Evolutionary conservation across 2,797 vertebrate genomes (phyloP), one percentile per base, ranked within the genome.

Genomic region (Lutjanus argentimaculatus): DNA sequence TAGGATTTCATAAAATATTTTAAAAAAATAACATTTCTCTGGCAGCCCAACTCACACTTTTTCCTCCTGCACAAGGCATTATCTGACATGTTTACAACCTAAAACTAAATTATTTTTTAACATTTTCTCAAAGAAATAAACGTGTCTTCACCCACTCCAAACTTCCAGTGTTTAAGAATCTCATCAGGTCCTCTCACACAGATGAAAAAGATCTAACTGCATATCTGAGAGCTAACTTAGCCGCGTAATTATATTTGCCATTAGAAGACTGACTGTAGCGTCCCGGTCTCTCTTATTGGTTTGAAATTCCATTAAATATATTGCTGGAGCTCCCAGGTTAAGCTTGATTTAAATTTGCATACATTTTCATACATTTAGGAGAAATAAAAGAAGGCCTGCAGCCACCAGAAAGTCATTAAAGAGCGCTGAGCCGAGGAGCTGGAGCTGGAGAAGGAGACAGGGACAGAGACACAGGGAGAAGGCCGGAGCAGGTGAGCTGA

Each of bases 291-390:
- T 36, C 96, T 97, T 97, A 97, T 97, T 98, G 97, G 97, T 97
- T 96, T 97, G 96, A 97, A 96, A 98, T 97, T 97, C 97, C 97
- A 97, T 98, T 97, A 97, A 98, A 98, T 97, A 97, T 97, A 98
- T 97, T 96, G 96, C 96, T 93, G 92, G 93, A 95, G 96, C 97
- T 96, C 95, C 96, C 96, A 97, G 96, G 97, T 98, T 98, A 97
- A 98, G 97, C 97, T 97, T 98, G 97, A 98, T 97, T 99, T 98
- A 98, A 97, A 99, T 99, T 98, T 97, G 97, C 98, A 99, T 99
- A 98, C 97, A 99, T 99, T 99, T 98, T 99, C 97, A 98, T 99
- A 98, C 96, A 97, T 98, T 99, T 98, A 97, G 97, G 95, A 97
- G 97, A 98, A 99, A 98, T 98, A 98, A 99, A 99, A 98, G 97